A percentile compares a stretch with the other conserved stretches of the same genome.
Evolutionary conservation across 2,888 invertebrate species (phyloP).

Genomic region (Diaperis boleti): DNA sequence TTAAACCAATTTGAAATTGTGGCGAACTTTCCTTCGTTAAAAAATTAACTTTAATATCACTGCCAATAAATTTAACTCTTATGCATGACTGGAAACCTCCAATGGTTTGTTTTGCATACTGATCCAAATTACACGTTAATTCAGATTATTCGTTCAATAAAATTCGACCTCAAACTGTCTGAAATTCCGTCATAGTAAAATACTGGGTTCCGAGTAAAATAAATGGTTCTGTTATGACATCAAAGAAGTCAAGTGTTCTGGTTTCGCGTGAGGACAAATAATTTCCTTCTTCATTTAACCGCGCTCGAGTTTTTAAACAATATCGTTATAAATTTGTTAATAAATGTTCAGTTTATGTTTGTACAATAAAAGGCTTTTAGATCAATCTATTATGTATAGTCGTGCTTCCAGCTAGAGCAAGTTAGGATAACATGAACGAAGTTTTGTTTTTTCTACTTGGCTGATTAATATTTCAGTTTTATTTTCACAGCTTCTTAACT

Average conservation of each 20-base stretch:
- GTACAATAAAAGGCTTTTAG: too few species aligned
- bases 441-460: background rate
- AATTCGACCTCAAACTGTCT: conserved; percentile 11
- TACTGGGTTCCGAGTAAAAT: background rate
- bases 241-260: conserved; percentile 17
- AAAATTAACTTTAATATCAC: background rate
- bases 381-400: conserved; percentile 13
- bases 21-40: background rate
- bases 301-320: conserved; percentile 10
- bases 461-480: conserved; percentile 12
- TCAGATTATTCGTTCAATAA: conserved; percentile 7
- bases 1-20: background rate
- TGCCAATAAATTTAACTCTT: background rate
- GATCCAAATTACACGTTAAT: conserved; percentile 5
- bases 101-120: conserved; percentile 8
- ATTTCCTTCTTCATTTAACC: conserved; percentile 16
- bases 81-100: background rate
- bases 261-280: conserved; percentile 3
- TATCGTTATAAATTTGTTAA: conserved; percentile 15
- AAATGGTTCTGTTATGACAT: conserved; percentile 21
- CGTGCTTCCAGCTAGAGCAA: background rate
- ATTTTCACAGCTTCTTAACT: too few species aligned
- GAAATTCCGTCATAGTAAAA: background rate
- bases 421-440: conserved; percentile 9
- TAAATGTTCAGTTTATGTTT: too few species aligned